Evolutionary conservation across 2,113 vertebrate species (phyloP), one percentile per base, ranked within the genome.

Genomic region (Eolophus roseicapilla): DNA sequence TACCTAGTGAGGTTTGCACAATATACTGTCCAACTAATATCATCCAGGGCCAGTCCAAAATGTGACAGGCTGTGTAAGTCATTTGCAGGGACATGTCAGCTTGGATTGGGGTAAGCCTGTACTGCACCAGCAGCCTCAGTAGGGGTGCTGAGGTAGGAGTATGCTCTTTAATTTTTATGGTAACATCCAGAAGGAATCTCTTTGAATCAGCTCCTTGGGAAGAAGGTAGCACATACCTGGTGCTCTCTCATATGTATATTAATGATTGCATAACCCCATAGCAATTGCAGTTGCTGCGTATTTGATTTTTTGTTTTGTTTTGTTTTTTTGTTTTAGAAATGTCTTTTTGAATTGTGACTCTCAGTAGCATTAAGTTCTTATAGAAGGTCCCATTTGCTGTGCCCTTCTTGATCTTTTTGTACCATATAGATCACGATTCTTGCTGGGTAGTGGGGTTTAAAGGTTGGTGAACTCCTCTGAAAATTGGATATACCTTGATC

Each of bases 391-490:
- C 60, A 7, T 64, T 79, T 79, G n/a, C 76, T 62, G 4, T 62
- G 57, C 18, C 43, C 4, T 28, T 77, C 44, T 60, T 53, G 12
- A 10, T 44, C n/a, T 77, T 80, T 88, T 77, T 33, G 47, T 87
- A 29, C 24, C 41, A 29, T 57, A 13, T 13, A 74, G 55, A 67
- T 90, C 44, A 67, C 67, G 68, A 18, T 49, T 84, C 43, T 81
- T 0, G 0, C 52, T 73, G 86, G 31, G 49, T 81, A 86, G 19
- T 0, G 7, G 25, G 11, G 33, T 74, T 80, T 91, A 94, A 89
- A 91, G n/a, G n/a, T 91, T 74, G 89, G 78, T 49, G 70, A 95
- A 93, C 89, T 86, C 86, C 77, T 94, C 65, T 90, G 88, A 82
- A 95, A 92, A 85, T 33, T 49, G 57, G 44, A 37, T 64, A 81